phyloP scores from a whole-genome alignment of 1,140 invertebrate genomes.

The Caerostris darwini region DNA sequence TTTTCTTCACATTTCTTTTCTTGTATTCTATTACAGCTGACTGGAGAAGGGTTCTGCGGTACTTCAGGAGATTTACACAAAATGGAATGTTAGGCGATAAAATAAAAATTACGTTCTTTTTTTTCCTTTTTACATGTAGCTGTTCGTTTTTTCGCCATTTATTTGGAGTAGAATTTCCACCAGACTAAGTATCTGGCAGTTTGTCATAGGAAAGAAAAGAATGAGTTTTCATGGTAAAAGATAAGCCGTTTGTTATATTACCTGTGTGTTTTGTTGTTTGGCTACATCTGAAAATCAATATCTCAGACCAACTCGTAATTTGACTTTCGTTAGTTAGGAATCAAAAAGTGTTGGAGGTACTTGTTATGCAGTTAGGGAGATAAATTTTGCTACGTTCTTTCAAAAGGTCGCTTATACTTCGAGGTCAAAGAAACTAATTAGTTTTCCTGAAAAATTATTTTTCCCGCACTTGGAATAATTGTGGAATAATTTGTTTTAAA shows the following conservation, averaged over 20 bases:
- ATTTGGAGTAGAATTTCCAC: background rate
- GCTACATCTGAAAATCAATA: background rate
- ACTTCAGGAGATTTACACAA: background rate
- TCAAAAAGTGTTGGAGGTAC: background rate
- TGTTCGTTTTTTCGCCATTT: background rate
- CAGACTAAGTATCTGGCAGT: background rate
- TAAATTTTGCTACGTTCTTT: background rate
- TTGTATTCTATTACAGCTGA: slow-evolving; percentile 8
- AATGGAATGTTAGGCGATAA: background rate
- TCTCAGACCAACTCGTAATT: background rate
- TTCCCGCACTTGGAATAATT: background rate
- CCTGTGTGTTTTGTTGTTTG: background rate
- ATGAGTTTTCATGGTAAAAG: background rate
- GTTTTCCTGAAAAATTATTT: background rate
- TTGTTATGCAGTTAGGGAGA: background rate
- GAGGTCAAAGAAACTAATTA: background rate
- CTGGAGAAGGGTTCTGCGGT: background rate
- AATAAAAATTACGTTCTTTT: background rate
- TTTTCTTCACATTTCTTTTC: background rate
- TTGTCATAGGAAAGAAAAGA: background rate
- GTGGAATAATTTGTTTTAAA: background rate
- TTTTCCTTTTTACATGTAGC: background rate
- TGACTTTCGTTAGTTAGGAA: background rate
- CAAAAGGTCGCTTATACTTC: background rate
- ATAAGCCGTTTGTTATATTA: background rate